Conservation (phyloP, 2,888 invertebrate species). For the Dryobota labecula region DNA sequence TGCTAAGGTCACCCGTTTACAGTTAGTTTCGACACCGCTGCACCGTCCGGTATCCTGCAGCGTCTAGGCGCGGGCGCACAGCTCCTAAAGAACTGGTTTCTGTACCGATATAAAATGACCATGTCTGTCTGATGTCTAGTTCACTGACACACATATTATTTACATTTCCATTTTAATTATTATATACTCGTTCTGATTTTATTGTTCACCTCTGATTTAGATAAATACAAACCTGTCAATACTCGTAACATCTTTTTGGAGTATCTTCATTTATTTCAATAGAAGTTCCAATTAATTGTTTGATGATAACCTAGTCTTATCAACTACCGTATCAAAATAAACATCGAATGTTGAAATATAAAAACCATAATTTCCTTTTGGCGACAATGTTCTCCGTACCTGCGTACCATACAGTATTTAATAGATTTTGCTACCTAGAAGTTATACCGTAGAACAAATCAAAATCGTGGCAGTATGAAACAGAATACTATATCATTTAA, state of each 20-base stretch:
- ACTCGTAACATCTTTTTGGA: not conserved
- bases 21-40: conserved; percentile 54
- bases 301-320: conserved; percentile 10
- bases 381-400: conserved; percentile 5
- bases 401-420: conserved; percentile 16
- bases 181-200: conserved; percentile 58
- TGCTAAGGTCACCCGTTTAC: conserved; percentile 65
- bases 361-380: not conserved
- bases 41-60: conserved; percentile 58
- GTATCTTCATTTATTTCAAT: not conserved
- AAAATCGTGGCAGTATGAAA: conserved; percentile 38
- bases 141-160: conserved; percentile 72
- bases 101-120: conserved; percentile 67
- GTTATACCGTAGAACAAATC: conserved; percentile 14
- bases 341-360: not conserved
- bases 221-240: not conserved
- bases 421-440: conserved; percentile 27
- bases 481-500: conserved; percentile 38
- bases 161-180: conserved; percentile 63
- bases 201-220: conserved; percentile 30
- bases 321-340: not conserved
- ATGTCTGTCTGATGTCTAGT: conserved; percentile 75
- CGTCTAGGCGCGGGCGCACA: conserved; percentile 53
- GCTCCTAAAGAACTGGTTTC: conserved; percentile 72
- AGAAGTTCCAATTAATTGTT: not conserved